Evolutionary conservation across 2,113 vertebrate genomes (phyloP), one percentile per base, ranked within the genome.

Genomic region (Nanorana parkeri): DNA sequence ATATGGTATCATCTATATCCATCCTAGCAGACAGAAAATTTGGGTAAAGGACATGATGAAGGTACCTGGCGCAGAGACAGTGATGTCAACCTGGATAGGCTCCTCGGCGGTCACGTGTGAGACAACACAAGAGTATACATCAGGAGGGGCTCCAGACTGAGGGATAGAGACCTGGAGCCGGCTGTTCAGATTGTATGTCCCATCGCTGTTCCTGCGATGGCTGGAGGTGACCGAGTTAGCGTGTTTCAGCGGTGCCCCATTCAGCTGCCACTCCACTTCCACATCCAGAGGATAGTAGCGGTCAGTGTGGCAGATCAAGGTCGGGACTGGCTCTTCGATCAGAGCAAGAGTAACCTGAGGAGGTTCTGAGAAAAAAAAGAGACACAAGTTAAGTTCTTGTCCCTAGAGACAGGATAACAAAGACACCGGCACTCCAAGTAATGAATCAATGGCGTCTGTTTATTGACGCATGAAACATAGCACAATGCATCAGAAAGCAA

Each of bases 181-280:
- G 66, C 94, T 95, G 0, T 92, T 90, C 83, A 94, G 85, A 28
- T 93, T 94, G 64, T 86, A 94, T 3, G 94, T 95, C 61, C 92
- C 93, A 0, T 92, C 92, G 1, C 21, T 41, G 28, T 92, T 93
- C 83, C 93, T 93, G 6, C 87, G 89, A 84, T 96, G 94, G 76
- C 93, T 95, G 84, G 93, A 95, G 69, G 95, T 91, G 58, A 83
- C 88, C 16, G 81, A 3, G 0, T 67, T 80, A 0, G 85, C 51
- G 41, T 89, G 78, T 47, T 91, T 87, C 51, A 91, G 66, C 6
- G 84, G 80, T 72, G 83, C 77, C 0, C 0, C 15, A 60, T 89
- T 85, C 66, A 85, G 84, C 13, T 55, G 85, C 90, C 91, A 93
- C 0, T 29, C 84, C 80, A 92, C 87, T 0, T 51, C 83, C 63